Evolutionary conservation across 2,888 invertebrate genomes (phyloP).

Genomic region (Subacronicta megacephala): DNA sequence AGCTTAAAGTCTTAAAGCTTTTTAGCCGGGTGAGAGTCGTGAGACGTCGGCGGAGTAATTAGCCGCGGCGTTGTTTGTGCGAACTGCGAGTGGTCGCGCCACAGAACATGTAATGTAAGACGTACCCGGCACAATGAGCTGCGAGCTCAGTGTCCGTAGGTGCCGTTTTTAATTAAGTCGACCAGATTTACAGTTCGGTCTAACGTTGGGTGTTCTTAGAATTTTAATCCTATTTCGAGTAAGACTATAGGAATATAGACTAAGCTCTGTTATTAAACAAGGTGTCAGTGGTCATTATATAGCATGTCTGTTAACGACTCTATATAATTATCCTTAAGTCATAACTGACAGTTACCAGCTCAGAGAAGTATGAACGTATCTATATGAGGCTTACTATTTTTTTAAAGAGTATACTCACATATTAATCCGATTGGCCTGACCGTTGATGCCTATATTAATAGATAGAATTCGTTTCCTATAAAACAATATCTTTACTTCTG

Average conservation of each 20-base stretch:
- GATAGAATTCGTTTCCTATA: too few relatives aligned
- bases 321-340: background rate
- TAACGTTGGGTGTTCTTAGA: slow-evolving; percentile 17
- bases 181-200: slow-evolving; percentile 28
- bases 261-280: slow-evolving; percentile 14
- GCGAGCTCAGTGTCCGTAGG: slow-evolving; percentile 29
- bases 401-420: too few relatives aligned
- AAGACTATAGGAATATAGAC: background rate
- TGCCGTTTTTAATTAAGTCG: slow-evolving; percentile 53
- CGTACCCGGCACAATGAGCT: slow-evolving; percentile 50
- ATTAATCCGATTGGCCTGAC: too few relatives aligned
- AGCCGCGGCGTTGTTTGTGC: slow-evolving; percentile 77
- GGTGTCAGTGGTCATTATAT: background rate
- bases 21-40: slow-evolving; percentile 85
- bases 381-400: too few relatives aligned
- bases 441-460: too few relatives aligned
- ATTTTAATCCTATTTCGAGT: slow-evolving; percentile 27
- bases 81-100: slow-evolving; percentile 70
- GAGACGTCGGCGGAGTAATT: slow-evolving; percentile 84
- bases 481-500: too few relatives aligned
- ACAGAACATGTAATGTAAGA: slow-evolving; percentile 60
- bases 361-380: too few relatives aligned
- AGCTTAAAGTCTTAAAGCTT: slow-evolving; percentile 87
- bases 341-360: too few relatives aligned
- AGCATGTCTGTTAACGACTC: background rate